Evolutionary conservation across 2,797 vertebrate genomes (phyloP), one percentile per base, ranked within the genome.

Genomic region (Crax fasciolata): DNA sequence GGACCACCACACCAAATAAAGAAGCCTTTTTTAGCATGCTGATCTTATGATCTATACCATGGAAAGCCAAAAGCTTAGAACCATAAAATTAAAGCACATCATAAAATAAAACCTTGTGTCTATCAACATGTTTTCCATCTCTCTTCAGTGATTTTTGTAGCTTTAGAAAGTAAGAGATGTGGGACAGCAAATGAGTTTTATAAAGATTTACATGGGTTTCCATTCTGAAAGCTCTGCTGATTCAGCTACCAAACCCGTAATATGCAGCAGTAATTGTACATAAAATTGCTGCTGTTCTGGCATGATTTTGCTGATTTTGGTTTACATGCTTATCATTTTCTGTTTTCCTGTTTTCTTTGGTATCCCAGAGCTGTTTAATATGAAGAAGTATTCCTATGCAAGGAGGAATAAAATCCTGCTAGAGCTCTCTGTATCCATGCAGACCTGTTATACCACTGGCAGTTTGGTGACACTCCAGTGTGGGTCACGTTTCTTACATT

Each of bases 231-330:
- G 32, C 58, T 92, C 82, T 94, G 94, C 89, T 92, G 93, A 96
- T 88, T 97, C 94, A 96, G 93, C 89, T 75, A 86, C 70, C 55
- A 94, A 93, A 93, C 76, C 82, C 91, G 79, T 92, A 94, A 95
- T 96, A 93, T 86, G 32, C 84, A 67, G 6, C 27, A 66, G 70
- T 92, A 95, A 94, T 87, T 91, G 62, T 78, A 73, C 23, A 52
- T 81, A 72, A 85, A 96, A 87, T 85, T 86, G 83, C 73, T 89
- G 82, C 87, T 96, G 46, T 81, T 66, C 39, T 85, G 73, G 87
- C 87, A 73, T 49, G 54, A 84, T 89, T 94, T 91, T 81, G 15
- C 55, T 89, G 43, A 43, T 25, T 65, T 94, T 93, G 92, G 80
- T 95, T 95, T 95, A 82, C 10, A 25, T 52, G 63, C 49, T 84